phyloP scores from a whole-genome alignment of 2,797 vertebrate genomes.

The Sebastes ruberrimus region DNA sequence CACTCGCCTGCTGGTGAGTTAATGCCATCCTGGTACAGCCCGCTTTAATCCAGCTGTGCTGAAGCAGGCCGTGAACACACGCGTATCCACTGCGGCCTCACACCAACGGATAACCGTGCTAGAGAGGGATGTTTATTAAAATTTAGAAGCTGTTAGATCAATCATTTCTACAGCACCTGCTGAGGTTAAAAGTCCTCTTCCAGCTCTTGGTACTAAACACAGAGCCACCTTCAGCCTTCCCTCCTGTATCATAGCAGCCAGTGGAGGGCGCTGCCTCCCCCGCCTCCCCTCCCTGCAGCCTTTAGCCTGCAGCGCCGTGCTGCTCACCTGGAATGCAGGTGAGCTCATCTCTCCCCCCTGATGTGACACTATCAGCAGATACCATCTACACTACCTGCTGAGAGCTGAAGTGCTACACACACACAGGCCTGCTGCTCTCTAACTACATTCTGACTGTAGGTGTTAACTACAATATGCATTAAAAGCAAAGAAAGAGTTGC shows the following conservation, averaged over 20 bases:
- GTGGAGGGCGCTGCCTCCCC: neutral
- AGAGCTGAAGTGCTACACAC: neutral
- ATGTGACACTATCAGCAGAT: constrained; percentile 40
- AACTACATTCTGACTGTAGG: neutral
- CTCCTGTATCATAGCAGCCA: too few relatives aligned
- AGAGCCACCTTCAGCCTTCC: neutral
- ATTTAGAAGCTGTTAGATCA: neutral
- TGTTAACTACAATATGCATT: too few relatives aligned
- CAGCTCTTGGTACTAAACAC: neutral
- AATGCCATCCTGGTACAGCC: too few relatives aligned
- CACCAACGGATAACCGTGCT: neutral
- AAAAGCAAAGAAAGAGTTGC: neutral
- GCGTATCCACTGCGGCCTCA: neutral
- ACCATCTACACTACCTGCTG: constrained; percentile 8
- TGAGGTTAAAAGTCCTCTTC: neutral
- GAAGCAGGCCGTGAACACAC: rapidly evolving
- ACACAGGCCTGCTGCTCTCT: neutral
- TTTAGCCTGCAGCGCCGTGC: neutral
- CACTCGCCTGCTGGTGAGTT: too few relatives aligned
- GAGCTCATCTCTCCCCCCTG: constrained; percentile 15
- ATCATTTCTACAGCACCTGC: neutral
- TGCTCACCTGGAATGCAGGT: constrained; percentile 36
- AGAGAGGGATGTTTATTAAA: neutral
- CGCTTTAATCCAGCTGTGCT: too few relatives aligned
- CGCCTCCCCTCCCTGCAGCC: neutral